Conservation (phyloP, 2,888 invertebrate species). For the Reticulitermes lucifugus region DNA sequence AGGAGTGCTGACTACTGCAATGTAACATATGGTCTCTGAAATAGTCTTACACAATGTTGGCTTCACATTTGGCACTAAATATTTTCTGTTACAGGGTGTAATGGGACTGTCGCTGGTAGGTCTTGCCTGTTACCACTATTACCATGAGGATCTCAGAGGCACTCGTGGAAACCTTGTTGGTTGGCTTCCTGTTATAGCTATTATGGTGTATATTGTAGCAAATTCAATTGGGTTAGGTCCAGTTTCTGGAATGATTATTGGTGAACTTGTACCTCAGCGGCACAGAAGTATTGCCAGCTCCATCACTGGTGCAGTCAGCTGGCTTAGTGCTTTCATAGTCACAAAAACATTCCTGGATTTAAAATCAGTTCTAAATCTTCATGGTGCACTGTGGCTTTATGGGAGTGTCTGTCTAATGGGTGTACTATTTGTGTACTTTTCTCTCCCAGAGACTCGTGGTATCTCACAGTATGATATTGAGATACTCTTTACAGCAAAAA, state of each 20-base stretch:
- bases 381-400: constrained; percentile 62
- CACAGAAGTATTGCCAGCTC: constrained; percentile 62
- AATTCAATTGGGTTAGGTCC: constrained; percentile 61
- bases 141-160: constrained; percentile 49
- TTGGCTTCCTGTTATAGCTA: constrained; percentile 60
- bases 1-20: no score
- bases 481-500: constrained; percentile 49
- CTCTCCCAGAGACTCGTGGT: constrained; percentile 67
- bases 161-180: constrained; percentile 50
- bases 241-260: constrained; percentile 61
- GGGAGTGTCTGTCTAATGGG: constrained; percentile 60
- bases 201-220: constrained; percentile 59
- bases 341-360: constrained; percentile 59
- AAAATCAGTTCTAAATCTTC: constrained; percentile 51
- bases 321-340: constrained; percentile 61
- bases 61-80: no score
- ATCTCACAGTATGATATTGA: constrained; percentile 55
- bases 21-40: no score
- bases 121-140: constrained; percentile 57
- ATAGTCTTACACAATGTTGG: no score
- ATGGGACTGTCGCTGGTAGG: constrained; percentile 56
- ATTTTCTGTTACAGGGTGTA: constrained; percentile 58
- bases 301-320: constrained; percentile 62
- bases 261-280: constrained; percentile 62
- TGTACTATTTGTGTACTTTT: constrained; percentile 62